Conservation (phyloP, 2,888 invertebrate genomes). For the Morpho achilles region DNA sequence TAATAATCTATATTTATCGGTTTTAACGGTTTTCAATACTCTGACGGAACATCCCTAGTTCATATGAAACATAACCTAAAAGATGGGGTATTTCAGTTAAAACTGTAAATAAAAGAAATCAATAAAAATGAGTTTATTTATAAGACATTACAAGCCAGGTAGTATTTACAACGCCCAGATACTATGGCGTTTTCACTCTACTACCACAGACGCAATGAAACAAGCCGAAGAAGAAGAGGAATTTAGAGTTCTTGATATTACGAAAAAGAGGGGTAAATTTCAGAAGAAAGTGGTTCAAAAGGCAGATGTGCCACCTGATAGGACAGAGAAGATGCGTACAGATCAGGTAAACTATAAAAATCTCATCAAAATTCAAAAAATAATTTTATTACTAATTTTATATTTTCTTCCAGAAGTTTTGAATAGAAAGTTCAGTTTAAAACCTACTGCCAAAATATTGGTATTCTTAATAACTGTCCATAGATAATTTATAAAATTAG, state of each 20-base stretch:
- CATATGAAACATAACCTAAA: slow-evolving; percentile 33
- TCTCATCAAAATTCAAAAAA: no score
- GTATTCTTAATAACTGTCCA: no score
- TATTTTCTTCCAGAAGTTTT: no score
- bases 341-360: slow-evolving; percentile 50
- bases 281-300: slow-evolving; percentile 44
- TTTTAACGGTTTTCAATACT: no score
- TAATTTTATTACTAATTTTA: no score
- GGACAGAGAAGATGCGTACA: slow-evolving; percentile 61
- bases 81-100: slow-evolving; percentile 31
- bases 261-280: slow-evolving; percentile 51
- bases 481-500: no score
- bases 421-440: no score
- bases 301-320: slow-evolving; percentile 61
- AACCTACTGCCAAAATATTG: no score
- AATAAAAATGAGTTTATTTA: slow-evolving; percentile 61
- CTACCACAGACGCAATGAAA: slow-evolving; percentile 44
- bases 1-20: no score
- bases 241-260: slow-evolving; percentile 74
- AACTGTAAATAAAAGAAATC: slow-evolving; percentile 13
- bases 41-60: background rate
- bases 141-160: slow-evolving; percentile 49
- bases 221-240: slow-evolving; percentile 65
- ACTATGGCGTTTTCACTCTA: slow-evolving; percentile 65
- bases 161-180: slow-evolving; percentile 46